Conservation (phyloP, 37 sponge, comb jelly and placozoan genomes). For the Amphimedon queenslandica region DNA sequence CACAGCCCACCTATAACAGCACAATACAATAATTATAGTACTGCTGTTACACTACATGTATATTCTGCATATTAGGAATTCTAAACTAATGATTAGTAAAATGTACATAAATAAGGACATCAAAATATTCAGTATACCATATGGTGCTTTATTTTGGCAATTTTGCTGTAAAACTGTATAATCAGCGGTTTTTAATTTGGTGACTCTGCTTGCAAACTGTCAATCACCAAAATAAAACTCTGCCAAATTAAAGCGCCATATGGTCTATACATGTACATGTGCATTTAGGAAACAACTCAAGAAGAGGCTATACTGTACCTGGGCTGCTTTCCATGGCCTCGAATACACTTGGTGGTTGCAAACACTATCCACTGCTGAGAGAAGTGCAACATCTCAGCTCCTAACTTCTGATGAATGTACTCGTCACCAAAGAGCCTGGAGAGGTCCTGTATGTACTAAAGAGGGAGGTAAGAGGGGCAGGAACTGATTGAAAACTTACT, state of each 20-base stretch:
- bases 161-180: no score
- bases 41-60: no score
- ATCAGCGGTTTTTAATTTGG: no score
- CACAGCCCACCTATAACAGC: slow-evolving; percentile 73
- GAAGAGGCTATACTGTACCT: slow-evolving; percentile 27
- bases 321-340: slow-evolving; percentile 58
- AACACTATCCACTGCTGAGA: slow-evolving; percentile 69
- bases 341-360: slow-evolving; percentile 55
- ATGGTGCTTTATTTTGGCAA: no score
- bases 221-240: no score
- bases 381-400: slow-evolving; percentile 37
- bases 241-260: not conserved
- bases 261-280: not conserved
- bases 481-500: slow-evolving; percentile 8
- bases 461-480: not conserved
- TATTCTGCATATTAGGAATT: no score
- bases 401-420: slow-evolving; percentile 37
- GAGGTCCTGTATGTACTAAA: slow-evolving; percentile 66
- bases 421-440: slow-evolving; percentile 72
- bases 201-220: no score
- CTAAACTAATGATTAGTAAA: no score
- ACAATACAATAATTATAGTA: no score
- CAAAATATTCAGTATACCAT: no score
- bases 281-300: not conserved
- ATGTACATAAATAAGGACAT: no score